Conservation (phyloP, 2,113 vertebrate species). For the Bettongia penicillata region DNA sequence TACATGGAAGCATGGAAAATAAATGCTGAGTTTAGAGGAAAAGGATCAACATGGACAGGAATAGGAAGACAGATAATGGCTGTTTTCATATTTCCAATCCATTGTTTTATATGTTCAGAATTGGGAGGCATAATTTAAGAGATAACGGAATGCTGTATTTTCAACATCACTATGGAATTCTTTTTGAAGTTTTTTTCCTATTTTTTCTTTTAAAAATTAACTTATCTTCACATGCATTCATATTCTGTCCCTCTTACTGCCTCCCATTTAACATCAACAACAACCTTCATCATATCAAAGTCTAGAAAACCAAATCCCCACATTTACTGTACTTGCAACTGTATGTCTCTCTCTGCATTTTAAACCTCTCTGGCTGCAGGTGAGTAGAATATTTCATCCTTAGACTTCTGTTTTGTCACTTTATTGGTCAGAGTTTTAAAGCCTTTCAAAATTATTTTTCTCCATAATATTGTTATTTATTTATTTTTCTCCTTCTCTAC, state of each 20-base stretch:
- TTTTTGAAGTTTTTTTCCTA: neutral
- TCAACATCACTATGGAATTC: neutral
- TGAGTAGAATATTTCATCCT: neutral
- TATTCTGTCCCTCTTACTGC: neutral
- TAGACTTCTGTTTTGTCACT: neutral
- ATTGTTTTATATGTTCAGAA: neutral
- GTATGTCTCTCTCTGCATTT: neutral
- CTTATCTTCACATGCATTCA: neutral
- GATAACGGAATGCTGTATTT: neutral
- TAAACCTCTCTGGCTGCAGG: neutral
- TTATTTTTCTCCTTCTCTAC: neutral
- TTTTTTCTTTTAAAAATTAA: neutral
- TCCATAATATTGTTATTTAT: neutral
- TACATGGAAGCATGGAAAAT: slow-evolving; percentile 55
- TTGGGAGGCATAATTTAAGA: neutral
- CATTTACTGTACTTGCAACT: neutral
- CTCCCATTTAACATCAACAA: neutral
- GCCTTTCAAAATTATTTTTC: neutral
- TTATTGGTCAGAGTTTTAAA: neutral
- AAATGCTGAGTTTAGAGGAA: neutral
- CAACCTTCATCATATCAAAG: neutral
- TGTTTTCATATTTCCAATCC: slow-evolving; percentile 19
- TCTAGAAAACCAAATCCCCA: neutral
- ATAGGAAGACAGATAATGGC: neutral
- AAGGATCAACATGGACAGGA: neutral